phyloP scores from a whole-genome alignment of 2,113 vertebrate genomes.

The Murina feae region DNA sequence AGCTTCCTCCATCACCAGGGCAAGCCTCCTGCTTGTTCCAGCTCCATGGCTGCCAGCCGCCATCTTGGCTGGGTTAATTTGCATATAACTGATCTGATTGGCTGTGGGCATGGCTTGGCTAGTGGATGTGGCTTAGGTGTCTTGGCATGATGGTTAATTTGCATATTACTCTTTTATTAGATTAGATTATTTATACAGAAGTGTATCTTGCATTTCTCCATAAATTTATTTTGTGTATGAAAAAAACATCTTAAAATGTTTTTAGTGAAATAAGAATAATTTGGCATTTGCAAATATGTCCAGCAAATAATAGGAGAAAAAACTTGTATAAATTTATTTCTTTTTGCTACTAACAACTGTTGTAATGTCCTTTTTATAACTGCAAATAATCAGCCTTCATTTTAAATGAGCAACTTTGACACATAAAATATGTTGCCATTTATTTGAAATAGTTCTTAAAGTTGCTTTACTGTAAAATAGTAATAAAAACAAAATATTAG shows the following conservation, averaged over 20 bases:
- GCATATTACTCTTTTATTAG: too few species aligned
- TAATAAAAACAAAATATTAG: background rate
- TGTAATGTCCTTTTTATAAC: slow-evolving; percentile 30
- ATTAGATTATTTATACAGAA: background rate
- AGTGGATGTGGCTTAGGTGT: too few species aligned
- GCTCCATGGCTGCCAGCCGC: too few species aligned
- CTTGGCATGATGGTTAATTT: too few species aligned
- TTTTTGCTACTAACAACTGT: slow-evolving; percentile 52
- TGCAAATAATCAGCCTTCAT: slow-evolving; percentile 49
- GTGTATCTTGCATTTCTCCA: background rate
- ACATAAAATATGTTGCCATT: slow-evolving; percentile 33
- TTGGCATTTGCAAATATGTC: slow-evolving; percentile 32
- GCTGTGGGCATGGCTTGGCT: too few species aligned
- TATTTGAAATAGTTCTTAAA: background rate
- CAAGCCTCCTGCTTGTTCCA: too few species aligned
- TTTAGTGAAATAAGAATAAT: slow-evolving; percentile 30
- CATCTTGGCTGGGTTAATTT: too few species aligned
- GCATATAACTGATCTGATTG: too few species aligned
- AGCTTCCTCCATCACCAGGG: too few species aligned
- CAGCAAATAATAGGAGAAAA: slow-evolving; percentile 14
- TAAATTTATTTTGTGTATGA: background rate
- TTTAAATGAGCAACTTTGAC: background rate
- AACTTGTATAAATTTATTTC: slow-evolving; percentile 40
- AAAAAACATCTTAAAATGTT: slow-evolving; percentile 26
- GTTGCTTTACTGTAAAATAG: background rate